phyloP scores from a whole-genome alignment of 2,797 vertebrate species.

The Otolemur crassicaudatus region DNA sequence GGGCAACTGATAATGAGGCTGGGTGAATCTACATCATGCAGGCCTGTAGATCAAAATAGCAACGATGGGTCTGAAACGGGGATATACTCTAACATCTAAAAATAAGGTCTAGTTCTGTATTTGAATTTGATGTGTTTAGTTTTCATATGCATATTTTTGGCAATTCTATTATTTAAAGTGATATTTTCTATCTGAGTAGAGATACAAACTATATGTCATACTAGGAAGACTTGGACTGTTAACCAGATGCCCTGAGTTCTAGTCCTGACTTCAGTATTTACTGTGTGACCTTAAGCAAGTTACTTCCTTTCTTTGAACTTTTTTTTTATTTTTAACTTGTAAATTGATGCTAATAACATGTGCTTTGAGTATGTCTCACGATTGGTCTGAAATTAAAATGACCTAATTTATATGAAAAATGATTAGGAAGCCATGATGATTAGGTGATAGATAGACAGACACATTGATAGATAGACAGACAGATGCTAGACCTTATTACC shows the following conservation, averaged over 20 bases:
- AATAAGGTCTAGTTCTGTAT: background rate
- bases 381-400: background rate
- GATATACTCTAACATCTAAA: background rate
- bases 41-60: background rate
- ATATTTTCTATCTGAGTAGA: background rate
- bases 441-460: background rate
- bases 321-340: conserved; percentile 10
- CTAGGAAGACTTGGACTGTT: background rate
- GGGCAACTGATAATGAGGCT: background rate
- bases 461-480: background rate
- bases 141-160: background rate
- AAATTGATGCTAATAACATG: background rate
- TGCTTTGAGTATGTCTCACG: background rate
- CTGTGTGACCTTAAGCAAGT: background rate
- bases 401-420: background rate
- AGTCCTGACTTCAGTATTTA: background rate
- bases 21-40: background rate
- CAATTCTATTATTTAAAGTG: conserved; percentile 18
- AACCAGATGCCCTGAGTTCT: background rate
- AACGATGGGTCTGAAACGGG: background rate
- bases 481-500: background rate
- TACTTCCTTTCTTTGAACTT: background rate
- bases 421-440: background rate
- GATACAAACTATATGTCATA: background rate
- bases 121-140: background rate